phyloP scores from a whole-genome alignment of 1,140 invertebrate genomes.

The Paralvinella palmiformis region DNA sequence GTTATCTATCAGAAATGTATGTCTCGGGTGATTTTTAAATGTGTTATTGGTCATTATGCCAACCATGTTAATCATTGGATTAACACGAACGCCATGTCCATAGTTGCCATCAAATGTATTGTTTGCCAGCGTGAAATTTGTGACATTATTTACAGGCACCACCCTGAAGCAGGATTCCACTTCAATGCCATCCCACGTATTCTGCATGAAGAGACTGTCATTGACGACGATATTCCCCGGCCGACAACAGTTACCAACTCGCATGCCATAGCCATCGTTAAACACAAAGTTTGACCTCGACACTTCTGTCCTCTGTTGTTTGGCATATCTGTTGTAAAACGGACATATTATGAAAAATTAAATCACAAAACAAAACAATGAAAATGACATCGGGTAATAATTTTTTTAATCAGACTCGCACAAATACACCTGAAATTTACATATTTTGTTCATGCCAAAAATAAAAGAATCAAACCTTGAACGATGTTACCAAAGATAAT shows the following conservation, averaged over 20 bases:
- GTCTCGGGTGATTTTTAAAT: constrained; percentile 73
- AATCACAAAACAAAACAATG: too few species aligned
- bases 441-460: too few species aligned
- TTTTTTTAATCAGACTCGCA: too few species aligned
- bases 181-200: constrained; percentile 40
- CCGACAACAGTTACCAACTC: constrained; percentile 45
- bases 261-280: constrained; percentile 43
- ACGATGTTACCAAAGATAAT: too few species aligned
- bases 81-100: constrained; percentile 41
- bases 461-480: too few species aligned
- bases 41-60: constrained; percentile 61
- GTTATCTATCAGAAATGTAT: constrained; percentile 82
- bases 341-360: too few species aligned
- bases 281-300: constrained; percentile 11
- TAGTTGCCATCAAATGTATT: constrained; percentile 40
- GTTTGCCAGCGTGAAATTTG: constrained; percentile 40
- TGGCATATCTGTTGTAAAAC: too few species aligned
- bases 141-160: constrained; percentile 21
- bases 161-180: constrained; percentile 37
- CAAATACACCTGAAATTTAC: too few species aligned
- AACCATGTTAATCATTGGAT: constrained; percentile 42
- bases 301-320: too few species aligned
- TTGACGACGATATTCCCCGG: constrained; percentile 38
- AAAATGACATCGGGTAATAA: too few species aligned
- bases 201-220: constrained; percentile 36